These are phyloP conservation scores for Hydrozoanthus tunicans DNA, from an alignment of 64 coral and sea anemone genomes.

Conservation along the genomic window DNA sequence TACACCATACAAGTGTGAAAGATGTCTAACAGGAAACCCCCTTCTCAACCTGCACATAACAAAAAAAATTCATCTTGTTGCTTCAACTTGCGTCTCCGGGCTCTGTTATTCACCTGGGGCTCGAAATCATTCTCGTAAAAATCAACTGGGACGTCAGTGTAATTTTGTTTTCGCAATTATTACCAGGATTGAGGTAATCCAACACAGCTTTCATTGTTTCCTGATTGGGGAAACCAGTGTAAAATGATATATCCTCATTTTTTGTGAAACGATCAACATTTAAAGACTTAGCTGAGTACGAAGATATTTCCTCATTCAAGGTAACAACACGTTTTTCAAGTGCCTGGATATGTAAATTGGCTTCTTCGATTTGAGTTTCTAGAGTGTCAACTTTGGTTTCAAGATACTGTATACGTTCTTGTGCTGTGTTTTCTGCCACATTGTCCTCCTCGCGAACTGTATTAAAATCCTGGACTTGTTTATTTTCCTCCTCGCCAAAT, in stretches of 20 bases:
- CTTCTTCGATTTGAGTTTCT: not conserved
- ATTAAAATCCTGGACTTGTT: not conserved
- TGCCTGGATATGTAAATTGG: not conserved
- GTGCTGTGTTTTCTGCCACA: no score
- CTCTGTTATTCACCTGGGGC: slow-evolving; percentile 5
- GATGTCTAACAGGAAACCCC: not conserved
- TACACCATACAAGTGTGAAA: not conserved
- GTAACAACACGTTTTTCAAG: not conserved
- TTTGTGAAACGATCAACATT: slow-evolving; percentile 20
- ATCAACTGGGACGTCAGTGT: slow-evolving; percentile 17
- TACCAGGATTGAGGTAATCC: slow-evolving; percentile 27
- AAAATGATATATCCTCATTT: slow-evolving; percentile 19
- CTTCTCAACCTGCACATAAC: slow-evolving; percentile 16
- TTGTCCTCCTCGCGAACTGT: no score
- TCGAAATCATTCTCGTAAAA: slow-evolving; percentile 17
- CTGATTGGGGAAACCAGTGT: slow-evolving; percentile 1
- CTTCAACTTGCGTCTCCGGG: slow-evolving; percentile 21
- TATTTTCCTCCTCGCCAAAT: no score
- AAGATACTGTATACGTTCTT: not conserved
- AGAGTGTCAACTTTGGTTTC: not conserved
- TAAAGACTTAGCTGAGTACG: not conserved
- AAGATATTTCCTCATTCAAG: slow-evolving; percentile 3
- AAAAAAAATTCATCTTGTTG: slow-evolving; percentile 13
- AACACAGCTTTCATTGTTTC: slow-evolving; percentile 3
- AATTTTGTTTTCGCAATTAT: not conserved